Evolutionary conservation across 2,113 vertebrate species (phyloP).

Genomic region (Colaptes auratus): DNA sequence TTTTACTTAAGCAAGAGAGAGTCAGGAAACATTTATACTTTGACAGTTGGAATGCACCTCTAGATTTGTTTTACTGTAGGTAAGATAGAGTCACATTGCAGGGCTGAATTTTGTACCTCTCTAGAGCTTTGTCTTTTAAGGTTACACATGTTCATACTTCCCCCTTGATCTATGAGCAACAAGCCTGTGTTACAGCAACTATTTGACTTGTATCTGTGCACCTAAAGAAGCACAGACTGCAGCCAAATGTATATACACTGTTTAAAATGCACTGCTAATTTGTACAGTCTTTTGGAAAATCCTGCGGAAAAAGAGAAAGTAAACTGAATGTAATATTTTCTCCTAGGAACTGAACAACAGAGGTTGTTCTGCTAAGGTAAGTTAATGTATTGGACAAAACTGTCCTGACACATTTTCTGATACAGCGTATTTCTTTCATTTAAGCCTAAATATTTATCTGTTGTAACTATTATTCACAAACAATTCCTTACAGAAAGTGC

Average conservation of each 20-base stretch:
- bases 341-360: background rate
- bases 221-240: background rate
- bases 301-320: background rate
- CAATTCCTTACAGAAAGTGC: background rate
- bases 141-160: background rate
- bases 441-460: background rate
- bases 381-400: background rate
- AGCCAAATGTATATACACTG: background rate
- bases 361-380: background rate
- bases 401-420: background rate
- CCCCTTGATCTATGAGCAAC: background rate
- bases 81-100: background rate
- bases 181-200: background rate
- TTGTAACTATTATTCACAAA: background rate
- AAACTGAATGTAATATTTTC: background rate
- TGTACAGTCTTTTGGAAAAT: background rate
- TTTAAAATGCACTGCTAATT: background rate
- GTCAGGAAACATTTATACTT: background rate
- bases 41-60: background rate
- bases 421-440: background rate
- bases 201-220: rapidly evolving
- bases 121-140: background rate
- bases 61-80: background rate
- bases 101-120: background rate
- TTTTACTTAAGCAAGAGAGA: background rate